Evolutionary conservation across 2,888 invertebrate species (phyloP).

Genomic region (Thera britannica): DNA sequence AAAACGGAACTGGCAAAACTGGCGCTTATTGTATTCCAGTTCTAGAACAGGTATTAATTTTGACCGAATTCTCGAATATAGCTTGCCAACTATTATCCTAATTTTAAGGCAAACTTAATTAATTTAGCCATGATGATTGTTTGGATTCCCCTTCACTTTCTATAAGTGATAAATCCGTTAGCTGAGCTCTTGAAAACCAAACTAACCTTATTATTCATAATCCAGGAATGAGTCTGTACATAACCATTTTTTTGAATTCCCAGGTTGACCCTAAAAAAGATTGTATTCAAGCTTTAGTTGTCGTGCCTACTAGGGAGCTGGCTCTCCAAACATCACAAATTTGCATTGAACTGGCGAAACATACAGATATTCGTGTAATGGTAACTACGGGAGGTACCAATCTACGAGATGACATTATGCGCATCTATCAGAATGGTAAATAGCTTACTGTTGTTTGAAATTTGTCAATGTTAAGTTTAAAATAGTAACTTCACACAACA

Average conservation of each 20-base stretch:
- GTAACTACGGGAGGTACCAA: slow-evolving; percentile 99
- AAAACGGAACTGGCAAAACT: slow-evolving; percentile 99
- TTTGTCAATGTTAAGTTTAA: too few relatives aligned
- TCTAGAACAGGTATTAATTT: slow-evolving; percentile 90
- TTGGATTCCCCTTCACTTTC: slow-evolving; percentile 84
- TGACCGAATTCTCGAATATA: too few relatives aligned
- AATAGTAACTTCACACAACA: too few relatives aligned
- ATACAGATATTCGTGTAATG: slow-evolving; percentile 98
- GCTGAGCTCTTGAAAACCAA: slow-evolving; percentile 24
- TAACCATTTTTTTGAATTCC: slow-evolving; percentile 32
- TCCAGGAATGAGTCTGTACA: not conserved
- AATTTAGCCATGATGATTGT: slow-evolving; percentile 65
- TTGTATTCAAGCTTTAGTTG: slow-evolving; percentile 98
- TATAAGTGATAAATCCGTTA: slow-evolving; percentile 71
- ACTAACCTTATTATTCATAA: not conserved
- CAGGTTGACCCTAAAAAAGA: slow-evolving; percentile 93
- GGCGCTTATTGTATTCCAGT: slow-evolving; percentile 99
- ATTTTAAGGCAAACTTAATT: not conserved
- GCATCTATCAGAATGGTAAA: slow-evolving; percentile 98
- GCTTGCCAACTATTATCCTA: too few relatives aligned
- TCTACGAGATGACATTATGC: slow-evolving; percentile 99
- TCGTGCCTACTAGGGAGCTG: slow-evolving; percentile 99
- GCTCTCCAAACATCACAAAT: slow-evolving; percentile 99
- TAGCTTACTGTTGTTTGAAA: not conserved
- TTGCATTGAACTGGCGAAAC: slow-evolving; percentile 99